Percentiles rank a stretch among this genome's conserved stretches.
phyloP scores from a whole-genome alignment of 2,888 invertebrate genomes.

The Eulithis testata region DNA sequence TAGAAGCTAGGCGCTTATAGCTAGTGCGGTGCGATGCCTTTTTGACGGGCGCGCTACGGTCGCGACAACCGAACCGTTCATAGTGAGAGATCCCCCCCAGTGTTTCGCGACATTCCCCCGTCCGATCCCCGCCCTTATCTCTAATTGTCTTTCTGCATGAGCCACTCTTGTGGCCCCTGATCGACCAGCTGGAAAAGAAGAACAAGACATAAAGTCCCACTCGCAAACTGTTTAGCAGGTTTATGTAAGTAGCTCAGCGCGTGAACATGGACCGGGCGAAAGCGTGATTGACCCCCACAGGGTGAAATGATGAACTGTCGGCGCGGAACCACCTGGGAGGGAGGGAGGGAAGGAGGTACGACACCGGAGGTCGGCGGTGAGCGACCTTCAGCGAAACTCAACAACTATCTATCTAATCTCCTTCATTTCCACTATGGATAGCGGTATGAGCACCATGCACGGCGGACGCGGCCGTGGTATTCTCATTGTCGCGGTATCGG shows the following conservation, averaged over 20 bases:
- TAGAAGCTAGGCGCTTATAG: conserved; percentile 77
- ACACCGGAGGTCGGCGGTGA: conserved; percentile 64
- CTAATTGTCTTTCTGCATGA: conserved; percentile 85
- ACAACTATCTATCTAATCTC: conserved; percentile 65
- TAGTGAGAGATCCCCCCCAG: conserved; percentile 81
- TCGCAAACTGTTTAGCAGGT: conserved; percentile 75
- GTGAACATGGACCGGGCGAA: conserved; percentile 80
- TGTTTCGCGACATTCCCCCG: conserved; percentile 82
- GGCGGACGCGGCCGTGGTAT: conserved; percentile 48
- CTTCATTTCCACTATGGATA: conserved; percentile 80
- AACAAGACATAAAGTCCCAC: conserved; percentile 83
- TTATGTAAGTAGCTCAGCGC: conserved; percentile 80
- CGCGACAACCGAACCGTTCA: conserved; percentile 80
- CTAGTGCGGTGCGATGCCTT: conserved; percentile 84
- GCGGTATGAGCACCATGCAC: conserved; percentile 64
- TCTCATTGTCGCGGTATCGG: conserved; percentile 47
- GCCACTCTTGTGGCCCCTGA: conserved; percentile 85
- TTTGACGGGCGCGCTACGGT: conserved; percentile 79
- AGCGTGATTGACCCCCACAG: conserved; percentile 76
- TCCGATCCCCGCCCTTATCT: conserved; percentile 78
- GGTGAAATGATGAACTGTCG: conserved; percentile 67
- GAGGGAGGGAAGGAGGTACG: conserved; percentile 42
- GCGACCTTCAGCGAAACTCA: conserved; percentile 83
- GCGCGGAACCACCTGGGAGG: conserved; percentile 44
- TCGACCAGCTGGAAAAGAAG: conserved; percentile 85